These are phyloP conservation scores for Nycticryphes semicollaris DNA, from an alignment of 2,113 vertebrate genomes.

Conservation along the genomic window DNA sequence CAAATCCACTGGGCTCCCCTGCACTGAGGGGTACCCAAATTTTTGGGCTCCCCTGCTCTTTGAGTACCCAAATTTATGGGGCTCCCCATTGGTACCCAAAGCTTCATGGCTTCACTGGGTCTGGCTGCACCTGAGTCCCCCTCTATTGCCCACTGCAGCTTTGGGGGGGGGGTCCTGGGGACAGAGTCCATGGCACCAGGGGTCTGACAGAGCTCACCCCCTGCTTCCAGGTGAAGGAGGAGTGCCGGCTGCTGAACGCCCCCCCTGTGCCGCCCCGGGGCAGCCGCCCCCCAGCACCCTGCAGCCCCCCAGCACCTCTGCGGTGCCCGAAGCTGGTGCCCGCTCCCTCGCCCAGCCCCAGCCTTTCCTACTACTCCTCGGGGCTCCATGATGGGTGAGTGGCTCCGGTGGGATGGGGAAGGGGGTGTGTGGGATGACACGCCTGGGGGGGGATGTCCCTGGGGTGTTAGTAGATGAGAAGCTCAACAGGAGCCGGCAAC, in stretches of 20 bases:
- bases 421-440: too few relatives aligned
- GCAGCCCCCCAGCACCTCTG: constrained; percentile 71
- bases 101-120: rapidly evolving
- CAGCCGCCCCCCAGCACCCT: constrained; percentile 21
- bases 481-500: too few relatives aligned
- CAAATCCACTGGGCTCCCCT: neutral
- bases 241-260: constrained; percentile 92
- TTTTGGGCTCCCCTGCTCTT: neutral
- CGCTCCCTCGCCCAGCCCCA: constrained; percentile 80
- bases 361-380: constrained; percentile 93
- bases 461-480: neutral
- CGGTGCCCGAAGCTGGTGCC: constrained; percentile 83
- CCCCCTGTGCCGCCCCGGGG: constrained; percentile 92
- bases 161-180: neutral
- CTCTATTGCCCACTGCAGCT: rapidly evolving
- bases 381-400: constrained; percentile 90
- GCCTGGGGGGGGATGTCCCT: neutral
- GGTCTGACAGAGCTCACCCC: neutral
- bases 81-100: rapidly evolving
- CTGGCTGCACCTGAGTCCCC: too few relatives aligned
- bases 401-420: neutral
- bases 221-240: constrained; percentile 87
- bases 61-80: neutral
- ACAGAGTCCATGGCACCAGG: neutral
- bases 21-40: rapidly evolving